Evolutionary conservation across 2,113 vertebrate genomes (phyloP), one percentile per base, ranked within the genome.

Genomic region (Otis tarda): DNA sequence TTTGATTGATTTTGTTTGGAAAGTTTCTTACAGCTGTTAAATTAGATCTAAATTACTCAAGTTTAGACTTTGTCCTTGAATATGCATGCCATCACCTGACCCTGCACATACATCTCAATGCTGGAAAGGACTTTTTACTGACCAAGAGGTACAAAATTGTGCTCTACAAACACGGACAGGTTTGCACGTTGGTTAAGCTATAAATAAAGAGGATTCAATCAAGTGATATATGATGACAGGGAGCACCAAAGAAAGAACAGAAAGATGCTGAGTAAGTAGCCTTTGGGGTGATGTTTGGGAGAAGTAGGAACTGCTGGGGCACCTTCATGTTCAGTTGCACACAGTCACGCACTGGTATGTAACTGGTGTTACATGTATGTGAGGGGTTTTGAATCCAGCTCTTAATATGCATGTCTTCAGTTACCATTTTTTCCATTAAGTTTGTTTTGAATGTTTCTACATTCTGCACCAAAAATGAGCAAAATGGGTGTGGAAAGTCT

Each of bases 401-500:
- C 33, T 83, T 59, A 71, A 81, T 9, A 83, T 3, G n/a, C 7
- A 45, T 4, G 27, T 28, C 35, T 73, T 84, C 23, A 45, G 25
- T 43, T 65, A 60, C 11, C 49, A 20, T 43, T 78, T 81, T 91
- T 84, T 22, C 33, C 43, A 35, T 28, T 76, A 39, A 3, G 7
- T 73, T 84, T 83, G 18, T 47, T 86, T 41, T n/a, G 17, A 53
- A 22, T 24, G 9, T 45, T 68, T 49, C 65, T 57, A 61, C 12
- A 35, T 65, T 81, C 56, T 75, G 52, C 39, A 76, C 17, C 43
- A 68, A 64, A 64, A 78, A 79, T 23, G 8, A 43, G 56, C 6
- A 59, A 81, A 91, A 78, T 0, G 0, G 9, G 24, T 0, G 0
- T 9, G 14, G 43, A 33, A 89, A 56, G 17, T 28, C 28, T 56